These are phyloP conservation scores for Sapajus apella DNA, from an alignment of 2,113 vertebrate genomes.

Conservation along the genomic window DNA sequence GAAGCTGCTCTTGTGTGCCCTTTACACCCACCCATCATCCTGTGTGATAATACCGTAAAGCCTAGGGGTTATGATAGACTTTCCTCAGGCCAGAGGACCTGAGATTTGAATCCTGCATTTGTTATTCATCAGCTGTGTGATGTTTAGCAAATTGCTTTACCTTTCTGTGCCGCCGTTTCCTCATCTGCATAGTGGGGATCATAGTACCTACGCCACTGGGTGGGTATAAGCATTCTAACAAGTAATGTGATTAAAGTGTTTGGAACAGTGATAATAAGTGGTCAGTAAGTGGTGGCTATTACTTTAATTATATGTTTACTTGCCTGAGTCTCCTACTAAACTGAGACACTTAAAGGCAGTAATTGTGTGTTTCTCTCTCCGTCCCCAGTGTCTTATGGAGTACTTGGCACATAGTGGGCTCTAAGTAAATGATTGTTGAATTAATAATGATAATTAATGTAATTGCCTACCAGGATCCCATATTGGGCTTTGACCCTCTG, in stretches of 20 bases:
- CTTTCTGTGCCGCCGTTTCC: conserved; percentile 11
- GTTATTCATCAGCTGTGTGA: background rate
- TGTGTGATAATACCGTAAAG: background rate
- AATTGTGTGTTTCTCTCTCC: conserved; percentile 66
- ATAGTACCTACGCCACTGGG: background rate
- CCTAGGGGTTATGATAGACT: background rate
- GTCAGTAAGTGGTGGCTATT: conserved; percentile 57
- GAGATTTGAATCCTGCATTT: background rate
- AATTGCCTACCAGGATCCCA: conserved; percentile 51
- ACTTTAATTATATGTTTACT: conserved; percentile 63
- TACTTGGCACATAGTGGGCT: conserved; percentile 58
- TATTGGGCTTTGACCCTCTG: conserved; percentile 49
- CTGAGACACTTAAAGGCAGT: conserved; percentile 54
- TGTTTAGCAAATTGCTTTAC: background rate
- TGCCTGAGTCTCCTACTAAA: conserved; percentile 41
- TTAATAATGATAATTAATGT: conserved; percentile 76
- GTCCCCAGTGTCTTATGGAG: conserved; percentile 53
- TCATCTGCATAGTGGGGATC: background rate
- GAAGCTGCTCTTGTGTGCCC: background rate
- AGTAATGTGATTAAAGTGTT: conserved; percentile 4
- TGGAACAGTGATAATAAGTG: background rate
- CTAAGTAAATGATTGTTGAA: conserved; percentile 73
- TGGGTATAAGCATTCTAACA: background rate
- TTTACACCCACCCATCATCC: accelerated
- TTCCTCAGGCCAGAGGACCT: background rate